Conservation (phyloP, 53 echinoderm and acorn worm genomes). For the Antedon mediterranea region DNA sequence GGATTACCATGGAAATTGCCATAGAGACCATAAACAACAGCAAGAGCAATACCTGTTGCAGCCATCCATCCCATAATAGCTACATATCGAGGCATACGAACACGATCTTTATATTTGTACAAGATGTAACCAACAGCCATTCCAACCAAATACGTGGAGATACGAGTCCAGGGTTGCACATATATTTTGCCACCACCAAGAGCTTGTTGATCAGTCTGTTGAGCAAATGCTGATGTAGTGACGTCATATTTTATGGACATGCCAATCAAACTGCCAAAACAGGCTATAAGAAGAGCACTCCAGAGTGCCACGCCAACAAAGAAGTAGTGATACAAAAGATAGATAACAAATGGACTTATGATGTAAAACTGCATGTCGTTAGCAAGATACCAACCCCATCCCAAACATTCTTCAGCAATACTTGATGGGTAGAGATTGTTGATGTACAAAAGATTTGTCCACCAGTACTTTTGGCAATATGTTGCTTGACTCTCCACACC, state of each 20-base stretch:
- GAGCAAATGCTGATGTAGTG: not conserved
- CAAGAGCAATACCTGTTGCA: constrained; percentile 10
- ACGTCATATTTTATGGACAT: not conserved
- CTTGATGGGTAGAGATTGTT: constrained; percentile 70
- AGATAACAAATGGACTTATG: not conserved
- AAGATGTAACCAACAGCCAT: constrained; percentile 31
- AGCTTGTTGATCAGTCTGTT: not conserved
- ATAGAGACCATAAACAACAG: constrained; percentile 17
- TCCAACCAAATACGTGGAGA: constrained; percentile 32
- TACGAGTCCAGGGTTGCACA: constrained; percentile 34
- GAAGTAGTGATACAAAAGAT: not conserved
- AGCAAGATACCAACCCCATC: not conserved
- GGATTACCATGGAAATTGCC: not conserved
- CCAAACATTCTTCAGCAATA: not conserved
- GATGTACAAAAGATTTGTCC: constrained; percentile 80
- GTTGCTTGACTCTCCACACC: not conserved
- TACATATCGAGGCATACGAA: not conserved
- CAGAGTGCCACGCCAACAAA: not conserved
- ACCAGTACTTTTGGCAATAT: constrained; percentile 71
- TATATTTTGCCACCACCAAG: constrained; percentile 17
- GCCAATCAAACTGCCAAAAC: not conserved
- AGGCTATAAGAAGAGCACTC: not conserved
- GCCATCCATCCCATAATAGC: constrained; percentile 17
- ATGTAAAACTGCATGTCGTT: not conserved
- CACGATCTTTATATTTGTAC: constrained; percentile 19